phyloP scores from a whole-genome alignment of 2,888 invertebrate genomes.

The Temnothorax unifasciatus region DNA sequence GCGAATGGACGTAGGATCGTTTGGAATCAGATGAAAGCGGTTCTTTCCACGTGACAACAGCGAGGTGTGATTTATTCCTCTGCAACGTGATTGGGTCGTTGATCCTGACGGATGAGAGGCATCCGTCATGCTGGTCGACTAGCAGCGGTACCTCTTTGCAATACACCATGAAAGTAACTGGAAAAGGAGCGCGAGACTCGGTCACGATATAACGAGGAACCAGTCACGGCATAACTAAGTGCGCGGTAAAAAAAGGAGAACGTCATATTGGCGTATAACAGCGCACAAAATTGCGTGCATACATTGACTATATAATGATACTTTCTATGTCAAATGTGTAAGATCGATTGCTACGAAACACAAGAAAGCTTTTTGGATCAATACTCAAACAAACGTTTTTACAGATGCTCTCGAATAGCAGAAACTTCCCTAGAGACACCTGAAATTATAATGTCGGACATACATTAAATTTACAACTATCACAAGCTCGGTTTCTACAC shows the following conservation, averaged over 20 bases:
- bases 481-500: slow-evolving; percentile 2
- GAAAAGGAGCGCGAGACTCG: not conserved
- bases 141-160: slow-evolving; percentile 55
- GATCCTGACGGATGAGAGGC: slow-evolving; percentile 75
- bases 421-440: not conserved
- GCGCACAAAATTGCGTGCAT: not conserved
- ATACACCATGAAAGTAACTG: slow-evolving; percentile 39
- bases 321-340: not conserved
- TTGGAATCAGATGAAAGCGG: not conserved
- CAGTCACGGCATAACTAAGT: slow-evolving; percentile 17
- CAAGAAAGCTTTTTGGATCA: not conserved
- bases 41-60: slow-evolving; percentile 39
- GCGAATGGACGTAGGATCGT: not conserved
- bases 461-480: slow-evolving; percentile 29
- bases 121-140: slow-evolving; percentile 60
- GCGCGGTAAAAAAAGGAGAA: not conserved
- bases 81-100: slow-evolving; percentile 72
- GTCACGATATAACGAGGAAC: slow-evolving; percentile 25
- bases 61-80: slow-evolving; percentile 69
- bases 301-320: not conserved
- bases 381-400: not conserved
- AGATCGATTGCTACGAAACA: slow-evolving; percentile 6
- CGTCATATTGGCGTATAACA: not conserved
- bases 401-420: not conserved
- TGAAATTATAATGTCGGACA: slow-evolving; percentile 29